Percentiles rank a stretch among this genome's conserved stretches.
phyloP scores from a whole-genome alignment of 2,113 vertebrate genomes.

The Pluvianellus socialis region DNA sequence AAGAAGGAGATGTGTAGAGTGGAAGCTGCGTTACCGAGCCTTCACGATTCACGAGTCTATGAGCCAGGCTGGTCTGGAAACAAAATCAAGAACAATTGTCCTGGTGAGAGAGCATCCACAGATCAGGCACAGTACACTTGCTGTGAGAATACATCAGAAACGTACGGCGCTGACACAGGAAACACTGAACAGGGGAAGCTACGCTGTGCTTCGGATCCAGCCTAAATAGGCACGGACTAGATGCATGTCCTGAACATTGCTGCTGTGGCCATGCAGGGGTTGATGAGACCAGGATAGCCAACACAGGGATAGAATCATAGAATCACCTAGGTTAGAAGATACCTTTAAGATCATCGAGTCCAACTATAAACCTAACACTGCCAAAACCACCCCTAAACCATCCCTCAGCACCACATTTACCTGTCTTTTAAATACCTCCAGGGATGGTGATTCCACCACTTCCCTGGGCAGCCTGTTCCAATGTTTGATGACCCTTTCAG shows the following conservation, averaged over 20 bases:
- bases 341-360: too few species aligned
- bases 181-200: not conserved
- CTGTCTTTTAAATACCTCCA: too few species aligned
- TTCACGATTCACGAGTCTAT: slow-evolving; percentile 86
- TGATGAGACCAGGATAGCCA: fast-evolving
- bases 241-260: fast-evolving
- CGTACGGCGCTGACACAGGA: fast-evolving
- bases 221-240: too few species aligned
- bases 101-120: not conserved
- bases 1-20: slow-evolving; percentile 94
- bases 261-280: fast-evolving
- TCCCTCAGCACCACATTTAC: too few species aligned
- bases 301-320: not conserved
- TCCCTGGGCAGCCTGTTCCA: too few species aligned
- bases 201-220: not conserved
- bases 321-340: too few species aligned
- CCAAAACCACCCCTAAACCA: too few species aligned
- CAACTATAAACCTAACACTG: too few species aligned
- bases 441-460: too few species aligned
- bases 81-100: not conserved
- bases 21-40: slow-evolving; percentile 88
- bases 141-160: not conserved
- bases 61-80: slow-evolving; percentile 85
- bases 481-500: too few species aligned
- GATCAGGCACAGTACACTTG: fast-evolving